Conservation (phyloP, 2,888 invertebrate species). For the Drosophila robusta region DNA sequence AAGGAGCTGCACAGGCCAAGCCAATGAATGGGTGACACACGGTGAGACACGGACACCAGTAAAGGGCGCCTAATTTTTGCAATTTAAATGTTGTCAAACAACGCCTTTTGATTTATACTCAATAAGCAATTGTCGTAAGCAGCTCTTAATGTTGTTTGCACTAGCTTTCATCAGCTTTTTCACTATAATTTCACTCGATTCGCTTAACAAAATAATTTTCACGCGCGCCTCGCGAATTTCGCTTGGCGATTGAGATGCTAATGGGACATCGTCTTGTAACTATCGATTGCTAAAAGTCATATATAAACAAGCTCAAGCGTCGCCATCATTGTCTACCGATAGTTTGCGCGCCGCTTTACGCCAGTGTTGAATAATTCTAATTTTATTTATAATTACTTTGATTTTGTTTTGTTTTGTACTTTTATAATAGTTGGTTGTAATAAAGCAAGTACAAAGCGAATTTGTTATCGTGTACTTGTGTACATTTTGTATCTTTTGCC, state of each 20-base stretch:
- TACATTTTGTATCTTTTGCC: neutral
- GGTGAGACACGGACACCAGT: slow-evolving; percentile 20
- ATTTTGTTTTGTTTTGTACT: neutral
- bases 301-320: slow-evolving; percentile 35
- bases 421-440: neutral
- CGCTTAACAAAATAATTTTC: slow-evolving; percentile 54
- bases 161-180: slow-evolving; percentile 13
- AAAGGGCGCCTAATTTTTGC: slow-evolving; percentile 72
- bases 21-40: slow-evolving; percentile 23
- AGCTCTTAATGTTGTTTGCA: slow-evolving; percentile 26
- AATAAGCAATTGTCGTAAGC: slow-evolving; percentile 10
- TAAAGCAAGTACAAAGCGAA: no score
- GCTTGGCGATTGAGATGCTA: slow-evolving; percentile 56
- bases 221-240: slow-evolving; percentile 72
- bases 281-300: slow-evolving; percentile 38
- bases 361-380: slow-evolving; percentile 24
- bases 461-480: neutral
- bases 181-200: slow-evolving; percentile 26
- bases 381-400: neutral
- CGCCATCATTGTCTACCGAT: slow-evolving; percentile 30
- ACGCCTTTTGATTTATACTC: slow-evolving; percentile 26
- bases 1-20: slow-evolving; percentile 29
- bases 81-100: slow-evolving; percentile 30
- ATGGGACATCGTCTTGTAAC: slow-evolving; percentile 26
- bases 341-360: slow-evolving; percentile 45